Conservation (phyloP, 2,888 invertebrate genomes). For the Odontocerum albicorne region DNA sequence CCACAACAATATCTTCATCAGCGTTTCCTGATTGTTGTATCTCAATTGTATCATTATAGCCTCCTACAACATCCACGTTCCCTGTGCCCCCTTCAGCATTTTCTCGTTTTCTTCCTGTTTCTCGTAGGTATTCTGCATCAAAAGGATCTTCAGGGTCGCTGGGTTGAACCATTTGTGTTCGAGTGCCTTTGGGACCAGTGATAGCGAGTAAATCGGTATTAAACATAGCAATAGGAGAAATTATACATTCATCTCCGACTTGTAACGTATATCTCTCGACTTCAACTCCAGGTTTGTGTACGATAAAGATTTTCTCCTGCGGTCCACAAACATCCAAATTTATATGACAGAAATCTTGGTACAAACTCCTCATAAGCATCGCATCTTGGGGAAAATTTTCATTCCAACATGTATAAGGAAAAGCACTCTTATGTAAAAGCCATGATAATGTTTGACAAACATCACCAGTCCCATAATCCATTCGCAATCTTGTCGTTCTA, state of each 20-base stretch:
- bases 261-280: conserved; percentile 73
- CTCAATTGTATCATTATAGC: conserved; percentile 55
- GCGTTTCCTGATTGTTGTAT: conserved; percentile 53
- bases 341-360: conserved; percentile 89
- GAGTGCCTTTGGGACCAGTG: conserved; percentile 74
- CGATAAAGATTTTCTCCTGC: conserved; percentile 76
- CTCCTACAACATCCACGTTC: conserved; percentile 50
- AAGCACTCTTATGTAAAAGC: conserved; percentile 86
- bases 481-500: conserved; percentile 76
- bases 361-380: conserved; percentile 77
- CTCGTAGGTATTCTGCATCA: conserved; percentile 88
- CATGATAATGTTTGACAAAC: conserved; percentile 87
- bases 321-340: conserved; percentile 89
- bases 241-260: conserved; percentile 90
- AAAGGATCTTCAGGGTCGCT: conserved; percentile 91
- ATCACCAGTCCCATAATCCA: conserved; percentile 91
- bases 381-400: conserved; percentile 76
- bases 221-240: conserved; percentile 87
- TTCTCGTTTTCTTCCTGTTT: conserved; percentile 71
- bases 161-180: conserved; percentile 70
- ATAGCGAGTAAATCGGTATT: conserved; percentile 86
- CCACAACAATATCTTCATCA: conserved; percentile 76
- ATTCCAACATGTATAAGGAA: conserved; percentile 83
- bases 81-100: conserved; percentile 47
- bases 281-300: conserved; percentile 70